Conservation (phyloP, 2,888 invertebrate species). For the Noctua janthina region DNA sequence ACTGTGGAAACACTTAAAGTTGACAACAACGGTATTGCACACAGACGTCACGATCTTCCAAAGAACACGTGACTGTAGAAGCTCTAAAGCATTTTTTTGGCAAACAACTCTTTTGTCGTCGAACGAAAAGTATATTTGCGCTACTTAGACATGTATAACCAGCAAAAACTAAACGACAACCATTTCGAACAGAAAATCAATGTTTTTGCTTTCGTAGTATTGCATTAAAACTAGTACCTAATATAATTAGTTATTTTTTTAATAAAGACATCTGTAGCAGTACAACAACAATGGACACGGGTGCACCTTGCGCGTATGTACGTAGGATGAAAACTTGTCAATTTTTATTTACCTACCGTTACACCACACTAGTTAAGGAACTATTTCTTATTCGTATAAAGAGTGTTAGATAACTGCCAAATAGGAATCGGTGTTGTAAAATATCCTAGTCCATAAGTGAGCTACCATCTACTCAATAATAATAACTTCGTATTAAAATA, state of each 20-base stretch:
- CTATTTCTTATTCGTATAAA: slow-evolving; percentile 76
- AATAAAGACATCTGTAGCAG: slow-evolving; percentile 37
- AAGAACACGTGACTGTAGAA: slow-evolving; percentile 16
- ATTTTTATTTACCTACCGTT: slow-evolving; percentile 79
- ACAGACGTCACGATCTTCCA: slow-evolving; percentile 13
- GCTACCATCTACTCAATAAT: slow-evolving; percentile 69
- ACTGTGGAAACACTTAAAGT: slow-evolving; percentile 14
- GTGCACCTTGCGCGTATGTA: slow-evolving; percentile 43
- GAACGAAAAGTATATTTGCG: slow-evolving; percentile 30
- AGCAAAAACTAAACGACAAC: slow-evolving; percentile 18
- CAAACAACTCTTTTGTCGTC: slow-evolving; percentile 29
- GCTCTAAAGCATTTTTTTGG: slow-evolving; percentile 10
- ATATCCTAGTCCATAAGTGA: slow-evolving; percentile 84
- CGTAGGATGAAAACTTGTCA: slow-evolving; percentile 74
- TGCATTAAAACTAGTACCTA: slow-evolving; percentile 10
- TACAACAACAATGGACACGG: slow-evolving; percentile 31
- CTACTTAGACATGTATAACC: slow-evolving; percentile 1
- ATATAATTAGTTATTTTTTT: slow-evolving; percentile 29
- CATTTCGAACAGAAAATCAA: background rate
- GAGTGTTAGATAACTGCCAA: slow-evolving; percentile 88
- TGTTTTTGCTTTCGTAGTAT: slow-evolving; percentile 22
- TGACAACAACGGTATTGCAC: slow-evolving; percentile 5
- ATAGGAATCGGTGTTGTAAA: slow-evolving; percentile 88
- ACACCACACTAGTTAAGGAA: slow-evolving; percentile 72
- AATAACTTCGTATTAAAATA: slow-evolving; percentile 52